A percentile compares a stretch with the other conserved stretches of the same genome.
phyloP scores from a whole-genome alignment of 2,888 invertebrate species.

The Dyspetes luteomarginatus region DNA sequence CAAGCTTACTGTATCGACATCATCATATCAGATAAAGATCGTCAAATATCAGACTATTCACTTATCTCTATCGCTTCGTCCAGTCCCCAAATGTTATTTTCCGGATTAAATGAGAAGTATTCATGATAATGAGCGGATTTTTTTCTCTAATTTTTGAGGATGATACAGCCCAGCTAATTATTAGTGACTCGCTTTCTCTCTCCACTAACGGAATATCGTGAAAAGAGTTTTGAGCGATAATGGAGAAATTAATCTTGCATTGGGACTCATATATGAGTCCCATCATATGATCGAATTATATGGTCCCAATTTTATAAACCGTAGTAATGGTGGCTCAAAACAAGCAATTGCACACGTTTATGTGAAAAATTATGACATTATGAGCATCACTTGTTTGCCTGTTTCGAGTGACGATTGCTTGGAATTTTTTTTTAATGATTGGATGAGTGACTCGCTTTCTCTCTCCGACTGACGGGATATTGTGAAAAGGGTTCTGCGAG shows the following conservation, averaged over 20 bases:
- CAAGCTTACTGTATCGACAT: neutral
- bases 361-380: too few relatives aligned
- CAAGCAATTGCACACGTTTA: too few relatives aligned
- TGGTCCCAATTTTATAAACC: too few relatives aligned
- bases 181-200: neutral
- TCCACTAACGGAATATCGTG: neutral
- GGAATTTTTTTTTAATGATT: conserved; percentile 1
- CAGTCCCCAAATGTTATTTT: conserved; percentile 50
- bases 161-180: conserved; percentile 1
- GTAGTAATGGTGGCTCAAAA: too few relatives aligned
- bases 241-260: too few relatives aligned
- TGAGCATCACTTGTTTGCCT: too few relatives aligned
- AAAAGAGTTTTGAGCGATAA: too few relatives aligned
- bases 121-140: conserved; percentile 57
- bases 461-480: neutral
- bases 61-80: conserved; percentile 61
- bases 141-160: conserved; percentile 16
- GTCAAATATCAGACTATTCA: conserved; percentile 57
- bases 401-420: too few relatives aligned
- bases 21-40: conserved; percentile 52
- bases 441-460: neutral
- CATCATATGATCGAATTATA: too few relatives aligned
- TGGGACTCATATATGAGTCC: too few relatives aligned
- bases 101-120: conserved; percentile 52
- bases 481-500: too few relatives aligned